Conservation (phyloP, 1,140 invertebrate species). For the Ylistrum balloti region DNA sequence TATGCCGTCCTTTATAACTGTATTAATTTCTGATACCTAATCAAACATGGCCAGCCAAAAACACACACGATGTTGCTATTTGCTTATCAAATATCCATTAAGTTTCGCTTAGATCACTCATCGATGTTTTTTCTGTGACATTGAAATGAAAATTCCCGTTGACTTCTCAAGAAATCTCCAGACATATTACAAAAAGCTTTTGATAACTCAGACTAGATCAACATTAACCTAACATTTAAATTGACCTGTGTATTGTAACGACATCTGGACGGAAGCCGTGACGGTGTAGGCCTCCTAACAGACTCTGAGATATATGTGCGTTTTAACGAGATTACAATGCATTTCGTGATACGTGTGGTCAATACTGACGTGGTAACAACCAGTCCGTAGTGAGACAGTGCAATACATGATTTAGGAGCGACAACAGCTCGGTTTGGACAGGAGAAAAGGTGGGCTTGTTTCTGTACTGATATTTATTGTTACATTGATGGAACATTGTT, state of each 20-base stretch:
- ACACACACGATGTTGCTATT: constrained; percentile 27
- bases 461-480: not conserved
- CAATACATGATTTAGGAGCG: not conserved
- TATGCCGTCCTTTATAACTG: not conserved
- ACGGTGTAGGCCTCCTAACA: not conserved
- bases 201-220: not conserved
- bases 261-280: not conserved
- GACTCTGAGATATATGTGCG: not conserved
- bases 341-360: too few species aligned
- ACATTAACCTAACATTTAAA: not conserved
- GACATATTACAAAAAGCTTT: not conserved
- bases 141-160: not conserved
- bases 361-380: too few species aligned
- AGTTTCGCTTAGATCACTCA: not conserved
- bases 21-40: not conserved
- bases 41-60: not conserved
- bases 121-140: constrained; percentile 6
- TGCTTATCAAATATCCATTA: not conserved
- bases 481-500: not conserved
- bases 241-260: not conserved
- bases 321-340: not conserved
- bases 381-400: not conserved
- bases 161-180: not conserved
- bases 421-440: not conserved
- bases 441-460: not conserved